Evolutionary conservation across 1,140 invertebrate genomes (phyloP).

Genomic region (Ceratosolen solmsi): DNA sequence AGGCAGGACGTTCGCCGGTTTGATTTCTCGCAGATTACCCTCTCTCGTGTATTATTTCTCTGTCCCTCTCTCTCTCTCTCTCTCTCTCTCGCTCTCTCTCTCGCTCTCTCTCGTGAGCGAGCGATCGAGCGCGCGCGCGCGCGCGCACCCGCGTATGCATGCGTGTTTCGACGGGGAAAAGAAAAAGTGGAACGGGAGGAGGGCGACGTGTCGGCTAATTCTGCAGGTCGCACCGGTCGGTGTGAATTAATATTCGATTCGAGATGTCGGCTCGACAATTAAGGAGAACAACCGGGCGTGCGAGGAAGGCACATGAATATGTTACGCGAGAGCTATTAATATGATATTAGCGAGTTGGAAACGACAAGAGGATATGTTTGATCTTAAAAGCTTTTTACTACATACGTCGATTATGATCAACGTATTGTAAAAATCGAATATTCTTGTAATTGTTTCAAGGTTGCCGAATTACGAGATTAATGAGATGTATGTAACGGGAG

Average conservation of each 20-base stretch:
- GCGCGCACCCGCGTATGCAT: not conserved
- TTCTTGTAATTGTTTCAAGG: not conserved
- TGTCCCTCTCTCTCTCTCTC: no score
- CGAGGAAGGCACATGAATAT: not conserved
- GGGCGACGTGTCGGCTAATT: not conserved
- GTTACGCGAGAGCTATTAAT: conserved; percentile 2
- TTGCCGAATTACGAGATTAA: no score
- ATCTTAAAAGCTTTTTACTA: conserved; percentile 33
- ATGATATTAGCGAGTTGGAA: not conserved
- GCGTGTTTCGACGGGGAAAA: not conserved
- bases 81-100: not conserved
- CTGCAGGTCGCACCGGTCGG: not conserved
- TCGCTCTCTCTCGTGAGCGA: not conserved
- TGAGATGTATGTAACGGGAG: no score
- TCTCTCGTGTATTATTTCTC: no score
- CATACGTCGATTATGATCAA: conserved; percentile 2
- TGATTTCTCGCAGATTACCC: conserved; percentile 24
- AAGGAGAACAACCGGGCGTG: conserved; percentile 1
- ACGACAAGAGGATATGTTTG: not conserved
- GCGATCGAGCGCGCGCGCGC: not conserved
- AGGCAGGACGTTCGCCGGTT: conserved; percentile 38
- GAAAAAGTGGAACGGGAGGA: not conserved
- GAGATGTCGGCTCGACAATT: conserved; percentile 11
- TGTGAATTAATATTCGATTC: conserved; percentile 8
- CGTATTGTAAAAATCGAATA: not conserved